These are phyloP conservation scores for Eueides isabella DNA, from an alignment of 1,140 invertebrate species.

Conservation along the genomic window DNA sequence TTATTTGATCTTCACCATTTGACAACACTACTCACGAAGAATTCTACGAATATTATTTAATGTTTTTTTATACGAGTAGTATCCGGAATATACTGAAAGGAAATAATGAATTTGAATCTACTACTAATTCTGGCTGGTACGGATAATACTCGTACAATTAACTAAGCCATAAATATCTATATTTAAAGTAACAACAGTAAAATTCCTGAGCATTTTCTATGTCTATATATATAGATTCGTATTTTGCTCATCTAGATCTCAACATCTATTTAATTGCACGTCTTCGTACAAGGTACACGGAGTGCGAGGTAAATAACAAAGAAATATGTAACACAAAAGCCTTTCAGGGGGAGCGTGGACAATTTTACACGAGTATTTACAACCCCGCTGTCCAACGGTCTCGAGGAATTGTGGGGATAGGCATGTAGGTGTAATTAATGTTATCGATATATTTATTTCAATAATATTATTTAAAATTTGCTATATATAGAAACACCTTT, in stretches of 20 bases:
- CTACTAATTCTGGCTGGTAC: background rate
- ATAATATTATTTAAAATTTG: background rate
- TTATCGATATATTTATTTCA: constrained; percentile 44
- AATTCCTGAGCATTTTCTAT: background rate
- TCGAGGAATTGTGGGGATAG: constrained; percentile 68
- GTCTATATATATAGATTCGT: background rate
- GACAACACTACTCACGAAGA: too few species aligned
- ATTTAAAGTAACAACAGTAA: background rate
- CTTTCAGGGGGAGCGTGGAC: constrained; percentile 75
- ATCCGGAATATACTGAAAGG: too few species aligned
- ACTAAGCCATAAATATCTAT: background rate
- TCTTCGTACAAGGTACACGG: constrained; percentile 43
- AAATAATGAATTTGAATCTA: background rate
- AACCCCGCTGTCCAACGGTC: constrained; percentile 80
- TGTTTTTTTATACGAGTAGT: too few species aligned
- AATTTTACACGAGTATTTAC: constrained; percentile 82
- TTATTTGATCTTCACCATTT: background rate
- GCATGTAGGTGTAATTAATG: constrained; percentile 24
- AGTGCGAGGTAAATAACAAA: constrained; percentile 75
- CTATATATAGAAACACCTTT: background rate
- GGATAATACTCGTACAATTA: too few species aligned
- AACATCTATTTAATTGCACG: constrained; percentile 30
- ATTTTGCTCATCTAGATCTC: background rate
- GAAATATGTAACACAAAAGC: constrained; percentile 79
- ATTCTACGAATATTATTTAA: too few species aligned